Evolutionary conservation across 2,797 vertebrate genomes (phyloP).

Genomic region (Notolabrus celidotus): DNA sequence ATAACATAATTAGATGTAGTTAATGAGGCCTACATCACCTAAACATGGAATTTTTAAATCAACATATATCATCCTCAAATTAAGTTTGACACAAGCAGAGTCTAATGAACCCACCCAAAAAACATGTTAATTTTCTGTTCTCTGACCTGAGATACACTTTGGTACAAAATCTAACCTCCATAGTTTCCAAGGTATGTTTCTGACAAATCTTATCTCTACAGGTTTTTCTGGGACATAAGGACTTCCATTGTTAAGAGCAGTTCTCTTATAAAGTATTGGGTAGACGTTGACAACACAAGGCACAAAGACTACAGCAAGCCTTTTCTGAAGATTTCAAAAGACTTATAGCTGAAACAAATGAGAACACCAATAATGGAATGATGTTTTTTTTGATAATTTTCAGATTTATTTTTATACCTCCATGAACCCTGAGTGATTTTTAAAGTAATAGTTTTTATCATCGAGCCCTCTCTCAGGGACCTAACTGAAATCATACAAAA

Average conservation of each 20-base stretch:
- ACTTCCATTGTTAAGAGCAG: conserved; percentile 11
- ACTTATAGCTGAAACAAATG: conserved; percentile 19
- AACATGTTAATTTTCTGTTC: conserved; percentile 8
- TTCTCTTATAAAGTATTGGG: conserved; percentile 38
- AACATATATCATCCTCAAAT: conserved; percentile 28
- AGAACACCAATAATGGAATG: conserved; percentile 7
- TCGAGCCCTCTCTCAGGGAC: conserved; percentile 1
- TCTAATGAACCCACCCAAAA: background rate
- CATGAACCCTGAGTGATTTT: conserved; percentile 9
- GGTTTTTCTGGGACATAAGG: conserved; percentile 4
- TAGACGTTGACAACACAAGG: conserved; percentile 19
- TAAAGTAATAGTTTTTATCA: conserved; percentile 26
- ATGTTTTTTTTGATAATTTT: conserved; percentile 14
- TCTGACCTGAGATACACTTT: conserved; percentile 2
- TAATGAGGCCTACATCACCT: conserved; percentile 40
- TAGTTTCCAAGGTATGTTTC: conserved; percentile 6
- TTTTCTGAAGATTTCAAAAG: conserved; percentile 38
- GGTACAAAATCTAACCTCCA: conserved; percentile 11
- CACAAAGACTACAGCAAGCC: conserved; percentile 12
- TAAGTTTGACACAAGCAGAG: conserved; percentile 19
- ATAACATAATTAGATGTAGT: conserved; percentile 9
- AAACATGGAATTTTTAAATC: conserved; percentile 11
- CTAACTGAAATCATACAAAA: conserved; percentile 11
- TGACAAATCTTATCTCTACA: background rate
- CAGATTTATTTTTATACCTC: background rate